Evolutionary conservation across 1,140 invertebrate genomes (phyloP).

Genomic region (Aphidius gifuensis): DNA sequence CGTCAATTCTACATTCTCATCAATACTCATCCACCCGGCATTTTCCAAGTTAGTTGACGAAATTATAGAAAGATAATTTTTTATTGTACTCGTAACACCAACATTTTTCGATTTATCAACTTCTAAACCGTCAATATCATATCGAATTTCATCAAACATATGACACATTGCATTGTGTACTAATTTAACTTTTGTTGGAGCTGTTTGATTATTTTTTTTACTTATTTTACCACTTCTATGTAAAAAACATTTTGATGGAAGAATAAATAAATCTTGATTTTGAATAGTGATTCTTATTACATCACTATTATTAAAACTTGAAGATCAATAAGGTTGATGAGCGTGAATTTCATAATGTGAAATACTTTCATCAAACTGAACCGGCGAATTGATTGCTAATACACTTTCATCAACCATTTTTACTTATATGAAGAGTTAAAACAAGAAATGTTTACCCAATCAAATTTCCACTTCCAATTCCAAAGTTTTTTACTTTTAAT

Average conservation of each 20-base stretch:
- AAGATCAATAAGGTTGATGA: too few species aligned
- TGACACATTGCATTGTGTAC: slow-evolving; percentile 44
- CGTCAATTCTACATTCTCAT: slow-evolving; percentile 14
- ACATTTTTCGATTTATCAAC: too few species aligned
- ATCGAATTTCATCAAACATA: too few species aligned
- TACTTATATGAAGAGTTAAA: too few species aligned
- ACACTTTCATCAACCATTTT: too few species aligned
- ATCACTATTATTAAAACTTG: too few species aligned
- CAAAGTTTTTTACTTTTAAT: slow-evolving; percentile 11
- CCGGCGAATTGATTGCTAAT: too few species aligned
- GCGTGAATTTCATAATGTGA: too few species aligned
- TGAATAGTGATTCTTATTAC: slow-evolving; percentile 24
- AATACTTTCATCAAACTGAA: too few species aligned
- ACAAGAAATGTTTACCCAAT: too few species aligned
- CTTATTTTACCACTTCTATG: neutral
- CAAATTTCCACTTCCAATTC: neutral
- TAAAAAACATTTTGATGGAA: neutral
- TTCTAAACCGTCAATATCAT: too few species aligned
- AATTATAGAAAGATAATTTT: slow-evolving; percentile 27
- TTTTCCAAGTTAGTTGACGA: slow-evolving; percentile 31
- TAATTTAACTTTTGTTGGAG: slow-evolving; percentile 39
- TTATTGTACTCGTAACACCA: too few species aligned
- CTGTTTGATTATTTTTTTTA: neutral
- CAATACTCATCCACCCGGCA: slow-evolving; percentile 32
- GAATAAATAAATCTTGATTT: neutral